Evolutionary conservation across 2,888 invertebrate genomes (phyloP).

Genomic region (Archips crataeganus): DNA sequence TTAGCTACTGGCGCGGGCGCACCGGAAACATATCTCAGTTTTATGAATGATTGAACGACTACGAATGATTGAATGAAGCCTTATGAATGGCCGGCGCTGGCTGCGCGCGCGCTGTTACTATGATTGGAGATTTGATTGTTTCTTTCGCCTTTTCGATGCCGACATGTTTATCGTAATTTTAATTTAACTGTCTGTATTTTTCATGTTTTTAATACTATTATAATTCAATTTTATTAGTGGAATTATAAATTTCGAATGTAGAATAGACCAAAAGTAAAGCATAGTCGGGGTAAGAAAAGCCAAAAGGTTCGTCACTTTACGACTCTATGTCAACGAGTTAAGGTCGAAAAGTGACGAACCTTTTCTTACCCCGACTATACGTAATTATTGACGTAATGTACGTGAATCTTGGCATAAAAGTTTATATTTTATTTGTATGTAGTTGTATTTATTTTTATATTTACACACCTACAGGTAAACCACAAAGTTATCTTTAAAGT

Average conservation of each 20-base stretch:
- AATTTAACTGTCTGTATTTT: not conserved
- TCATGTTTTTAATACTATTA: not conserved
- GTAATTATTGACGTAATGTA: too few relatives aligned
- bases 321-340: too few relatives aligned
- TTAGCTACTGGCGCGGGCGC: slow-evolving; percentile 46
- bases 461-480: too few relatives aligned
- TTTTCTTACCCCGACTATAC: too few relatives aligned
- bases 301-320: too few relatives aligned
- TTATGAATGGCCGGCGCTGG: slow-evolving; percentile 9
- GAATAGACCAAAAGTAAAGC: too few relatives aligned
- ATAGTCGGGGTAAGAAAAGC: too few relatives aligned
- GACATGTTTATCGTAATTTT: slow-evolving; percentile 10
- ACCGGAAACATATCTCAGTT: slow-evolving; percentile 75
- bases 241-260: not conserved
- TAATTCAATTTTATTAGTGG: slow-evolving; percentile 1
- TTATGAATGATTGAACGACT: slow-evolving; percentile 62
- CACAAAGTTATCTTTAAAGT: too few relatives aligned
- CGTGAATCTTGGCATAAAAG: too few relatives aligned
- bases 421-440: too few relatives aligned
- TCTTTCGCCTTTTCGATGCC: slow-evolving; percentile 3
- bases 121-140: slow-evolving; percentile 17
- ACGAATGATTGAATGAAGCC: not conserved
- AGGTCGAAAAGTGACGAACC: too few relatives aligned
- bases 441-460: too few relatives aligned
- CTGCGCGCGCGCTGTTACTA: slow-evolving; percentile 2